Conservation (phyloP, 1,140 invertebrate genomes). For the Mercenaria mercenaria region DNA sequence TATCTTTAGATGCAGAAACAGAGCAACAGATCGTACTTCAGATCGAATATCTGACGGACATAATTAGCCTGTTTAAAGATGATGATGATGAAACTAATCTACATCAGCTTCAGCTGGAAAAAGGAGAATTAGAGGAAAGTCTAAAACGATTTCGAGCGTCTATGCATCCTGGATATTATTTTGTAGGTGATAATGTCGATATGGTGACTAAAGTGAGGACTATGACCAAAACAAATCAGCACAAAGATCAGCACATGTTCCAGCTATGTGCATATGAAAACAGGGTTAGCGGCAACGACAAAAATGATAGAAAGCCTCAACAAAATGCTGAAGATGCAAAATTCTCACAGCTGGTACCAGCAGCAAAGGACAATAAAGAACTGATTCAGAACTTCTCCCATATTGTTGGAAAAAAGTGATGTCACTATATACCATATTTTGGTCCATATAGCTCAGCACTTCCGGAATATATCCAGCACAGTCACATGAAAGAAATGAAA, state of each 20-base stretch:
- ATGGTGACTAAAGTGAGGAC: no score
- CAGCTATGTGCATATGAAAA: not conserved
- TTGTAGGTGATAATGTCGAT: no score
- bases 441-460: no score
- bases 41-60: no score
- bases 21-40: no score
- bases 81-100: no score
- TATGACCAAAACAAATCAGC: not conserved
- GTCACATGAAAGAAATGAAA: not conserved
- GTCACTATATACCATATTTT: not conserved
- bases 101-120: no score
- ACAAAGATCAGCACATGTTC: not conserved
- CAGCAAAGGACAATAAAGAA: not conserved
- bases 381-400: not conserved
- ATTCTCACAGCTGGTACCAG: not conserved
- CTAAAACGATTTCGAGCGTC: no score
- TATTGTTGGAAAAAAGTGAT: not conserved
- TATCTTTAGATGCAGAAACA: no score
- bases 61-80: no score
- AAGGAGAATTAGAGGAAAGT: no score
- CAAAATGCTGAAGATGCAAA: not conserved
- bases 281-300: not conserved
- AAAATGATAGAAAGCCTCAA: not conserved
- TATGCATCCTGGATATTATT: no score
- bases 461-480: not conserved